Evolutionary conservation across 1,140 invertebrate genomes (phyloP).

Genomic region (Tetramorium alpestre): DNA sequence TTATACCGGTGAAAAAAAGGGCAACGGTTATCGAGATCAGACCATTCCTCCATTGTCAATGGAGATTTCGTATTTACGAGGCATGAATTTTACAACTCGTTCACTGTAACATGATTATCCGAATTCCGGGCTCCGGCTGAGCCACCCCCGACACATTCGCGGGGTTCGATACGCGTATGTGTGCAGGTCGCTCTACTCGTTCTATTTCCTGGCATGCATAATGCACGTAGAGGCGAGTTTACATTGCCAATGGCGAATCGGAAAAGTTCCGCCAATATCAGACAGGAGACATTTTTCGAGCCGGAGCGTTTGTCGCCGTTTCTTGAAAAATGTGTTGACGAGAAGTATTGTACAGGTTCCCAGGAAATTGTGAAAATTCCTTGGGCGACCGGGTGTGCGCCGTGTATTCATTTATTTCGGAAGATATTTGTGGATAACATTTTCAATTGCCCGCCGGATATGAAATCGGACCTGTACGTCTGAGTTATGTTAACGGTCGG

Average conservation of each 20-base stretch:
- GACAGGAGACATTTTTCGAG: conserved; percentile 48
- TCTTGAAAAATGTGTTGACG: conserved; percentile 41
- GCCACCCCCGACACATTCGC: conserved; percentile 17
- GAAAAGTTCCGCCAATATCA: conserved; percentile 63
- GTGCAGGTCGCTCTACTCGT: conserved; percentile 61
- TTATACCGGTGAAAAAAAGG: conserved; percentile 6
- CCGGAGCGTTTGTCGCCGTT: conserved; percentile 31
- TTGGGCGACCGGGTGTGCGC: neutral
- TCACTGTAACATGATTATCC: conserved; percentile 74
- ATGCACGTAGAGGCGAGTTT: conserved; percentile 69
- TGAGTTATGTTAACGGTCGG: neutral
- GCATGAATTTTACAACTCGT: conserved; percentile 78
- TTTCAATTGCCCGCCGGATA: conserved; percentile 1
- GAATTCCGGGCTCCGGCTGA: conserved; percentile 59
- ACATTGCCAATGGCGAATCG: conserved; percentile 66
- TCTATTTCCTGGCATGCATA: conserved; percentile 74
- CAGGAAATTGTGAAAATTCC: conserved; percentile 38
- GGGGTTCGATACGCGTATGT: conserved; percentile 41
- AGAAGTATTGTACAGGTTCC: conserved; percentile 23
- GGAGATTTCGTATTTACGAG: conserved; percentile 75
- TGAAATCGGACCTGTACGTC: neutral
- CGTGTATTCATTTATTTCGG: conserved; percentile 25
- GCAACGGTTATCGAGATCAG: conserved; percentile 47
- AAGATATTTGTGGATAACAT: conserved; percentile 18
- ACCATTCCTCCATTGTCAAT: conserved; percentile 63